Evolutionary conservation across 1,140 invertebrate species (phyloP).

Genomic region (Anoplolepis gracilipes): DNA sequence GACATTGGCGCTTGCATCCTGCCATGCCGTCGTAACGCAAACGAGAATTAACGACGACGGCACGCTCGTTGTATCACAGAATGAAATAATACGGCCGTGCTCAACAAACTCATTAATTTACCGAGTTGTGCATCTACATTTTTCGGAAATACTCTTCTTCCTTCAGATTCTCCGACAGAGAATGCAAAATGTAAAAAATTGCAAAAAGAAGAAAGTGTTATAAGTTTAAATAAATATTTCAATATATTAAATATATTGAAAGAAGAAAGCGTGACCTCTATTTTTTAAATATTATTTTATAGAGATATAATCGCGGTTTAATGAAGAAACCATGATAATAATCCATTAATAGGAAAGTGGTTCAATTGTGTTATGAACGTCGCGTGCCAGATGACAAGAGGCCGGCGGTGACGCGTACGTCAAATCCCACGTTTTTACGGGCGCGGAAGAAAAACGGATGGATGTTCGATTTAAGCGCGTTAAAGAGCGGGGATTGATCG

Average conservation of each 20-base stretch:
- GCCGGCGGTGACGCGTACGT: not conserved
- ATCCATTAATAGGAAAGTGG: not conserved
- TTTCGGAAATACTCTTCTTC: not conserved
- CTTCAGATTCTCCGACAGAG: not conserved
- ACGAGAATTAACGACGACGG: constrained; percentile 28
- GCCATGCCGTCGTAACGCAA: constrained; percentile 19
- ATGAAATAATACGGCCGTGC: constrained; percentile 15
- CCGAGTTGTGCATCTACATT: not conserved
- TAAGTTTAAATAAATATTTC: too few species aligned
- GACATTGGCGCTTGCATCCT: constrained; percentile 27
- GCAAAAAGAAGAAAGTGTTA: too few species aligned
- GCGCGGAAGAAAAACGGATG: not conserved
- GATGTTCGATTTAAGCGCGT: not conserved
- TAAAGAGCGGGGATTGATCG: constrained; percentile 11
- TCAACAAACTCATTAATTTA: constrained; percentile 1
- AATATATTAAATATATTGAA: too few species aligned
- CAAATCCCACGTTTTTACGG: not conserved
- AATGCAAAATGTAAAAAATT: not conserved
- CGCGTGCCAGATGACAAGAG: not conserved
- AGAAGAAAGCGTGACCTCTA: too few species aligned
- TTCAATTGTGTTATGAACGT: not conserved
- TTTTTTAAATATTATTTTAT: not conserved
- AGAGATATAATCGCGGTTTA: not conserved
- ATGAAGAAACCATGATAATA: not conserved
- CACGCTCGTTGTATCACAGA: not conserved